Conservation (phyloP, 2,797 vertebrate species). For the Limnodromus scolopaceus region DNA sequence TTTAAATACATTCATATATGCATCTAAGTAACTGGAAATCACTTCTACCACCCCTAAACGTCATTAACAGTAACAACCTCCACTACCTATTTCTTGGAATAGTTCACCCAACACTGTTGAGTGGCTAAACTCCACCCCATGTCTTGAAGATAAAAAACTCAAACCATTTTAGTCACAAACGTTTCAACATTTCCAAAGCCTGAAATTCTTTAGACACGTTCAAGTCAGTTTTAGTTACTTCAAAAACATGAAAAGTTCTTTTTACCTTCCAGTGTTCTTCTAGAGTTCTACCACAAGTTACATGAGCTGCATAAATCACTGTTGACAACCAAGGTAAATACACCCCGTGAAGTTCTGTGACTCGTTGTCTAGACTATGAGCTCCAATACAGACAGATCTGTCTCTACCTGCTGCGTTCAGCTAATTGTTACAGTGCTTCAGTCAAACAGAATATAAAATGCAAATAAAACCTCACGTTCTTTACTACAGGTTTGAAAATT, state of each 20-base stretch:
- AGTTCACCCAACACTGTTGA: background rate
- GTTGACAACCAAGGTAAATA: background rate
- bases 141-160: background rate
- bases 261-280: background rate
- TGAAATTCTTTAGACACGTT: background rate
- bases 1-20: background rate
- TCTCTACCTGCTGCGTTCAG: background rate
- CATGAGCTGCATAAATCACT: background rate
- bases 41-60: background rate
- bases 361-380: background rate
- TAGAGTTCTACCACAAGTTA: background rate
- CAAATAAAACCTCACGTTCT: background rate
- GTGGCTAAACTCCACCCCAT: background rate
- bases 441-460: background rate
- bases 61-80: background rate
- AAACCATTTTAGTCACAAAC: background rate
- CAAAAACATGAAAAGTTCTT: background rate
- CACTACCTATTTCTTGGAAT: background rate
- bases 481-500: background rate
- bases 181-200: background rate
- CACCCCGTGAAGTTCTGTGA: background rate
- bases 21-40: background rate
- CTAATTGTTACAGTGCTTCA: background rate
- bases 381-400: background rate
- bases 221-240: background rate